phyloP scores from a whole-genome alignment of 1,140 invertebrate species.

The Musca domestica region DNA sequence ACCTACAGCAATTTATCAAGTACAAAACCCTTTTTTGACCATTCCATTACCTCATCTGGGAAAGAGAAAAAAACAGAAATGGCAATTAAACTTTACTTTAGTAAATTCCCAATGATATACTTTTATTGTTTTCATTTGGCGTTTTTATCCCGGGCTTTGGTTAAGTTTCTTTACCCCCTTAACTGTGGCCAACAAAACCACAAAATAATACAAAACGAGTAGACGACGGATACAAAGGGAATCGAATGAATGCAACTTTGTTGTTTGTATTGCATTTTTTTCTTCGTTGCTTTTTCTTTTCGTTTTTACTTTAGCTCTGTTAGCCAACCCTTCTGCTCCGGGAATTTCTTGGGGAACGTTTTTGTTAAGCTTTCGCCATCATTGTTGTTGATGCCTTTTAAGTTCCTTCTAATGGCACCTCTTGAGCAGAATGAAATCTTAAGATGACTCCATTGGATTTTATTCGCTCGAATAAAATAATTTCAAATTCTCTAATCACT shows the following conservation, averaged over 20 bases:
- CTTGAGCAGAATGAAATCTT: constrained; percentile 6
- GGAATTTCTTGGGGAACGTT: no score
- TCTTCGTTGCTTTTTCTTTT: background rate
- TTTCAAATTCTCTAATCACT: constrained; percentile 45
- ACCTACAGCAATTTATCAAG: no score
- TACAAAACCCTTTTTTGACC: no score
- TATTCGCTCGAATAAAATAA: background rate
- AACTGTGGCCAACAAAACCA: constrained; percentile 11
- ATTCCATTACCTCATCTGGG: no score
- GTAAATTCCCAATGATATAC: constrained; percentile 4
- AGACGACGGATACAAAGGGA: background rate
- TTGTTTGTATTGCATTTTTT: background rate
- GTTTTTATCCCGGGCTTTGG: background rate
- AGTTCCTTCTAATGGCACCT: background rate
- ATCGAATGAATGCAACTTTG: constrained; percentile 18
- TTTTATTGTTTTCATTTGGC: constrained; percentile 12
- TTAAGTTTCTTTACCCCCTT: background rate
- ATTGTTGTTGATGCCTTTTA: background rate
- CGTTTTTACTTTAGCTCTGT: background rate
- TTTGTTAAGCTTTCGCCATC: no score
- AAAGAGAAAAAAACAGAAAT: no score
- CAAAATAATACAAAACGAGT: background rate
- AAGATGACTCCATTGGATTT: constrained; percentile 13
- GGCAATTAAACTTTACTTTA: no score
- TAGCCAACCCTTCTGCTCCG: no score